phyloP scores from a whole-genome alignment of 2,113 vertebrate species.

The Anthoscopus minutus region DNA sequence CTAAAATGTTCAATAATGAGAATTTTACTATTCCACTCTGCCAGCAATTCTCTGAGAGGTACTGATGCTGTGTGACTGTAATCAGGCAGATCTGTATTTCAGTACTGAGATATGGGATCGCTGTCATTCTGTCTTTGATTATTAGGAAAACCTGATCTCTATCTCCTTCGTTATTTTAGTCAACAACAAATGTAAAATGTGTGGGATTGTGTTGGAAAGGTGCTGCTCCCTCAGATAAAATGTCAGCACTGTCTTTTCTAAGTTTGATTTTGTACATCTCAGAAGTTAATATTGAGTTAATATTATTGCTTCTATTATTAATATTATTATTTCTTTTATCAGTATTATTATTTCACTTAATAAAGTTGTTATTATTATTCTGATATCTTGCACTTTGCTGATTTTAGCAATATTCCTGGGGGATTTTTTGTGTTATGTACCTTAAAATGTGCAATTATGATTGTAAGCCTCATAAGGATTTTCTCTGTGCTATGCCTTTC shows the following conservation, averaged over 20 bases:
- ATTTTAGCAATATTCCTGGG: neutral
- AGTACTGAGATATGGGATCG: neutral
- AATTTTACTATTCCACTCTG: neutral
- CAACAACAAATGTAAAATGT: neutral
- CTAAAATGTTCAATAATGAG: neutral
- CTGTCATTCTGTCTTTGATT: neutral
- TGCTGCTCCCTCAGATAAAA: neutral
- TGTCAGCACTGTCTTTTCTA: rapidly evolving
- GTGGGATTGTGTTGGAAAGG: neutral
- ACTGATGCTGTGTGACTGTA: neutral
- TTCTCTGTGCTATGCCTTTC: neutral
- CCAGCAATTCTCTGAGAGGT: neutral
- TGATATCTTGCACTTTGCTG: neutral
- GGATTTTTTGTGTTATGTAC: neutral
- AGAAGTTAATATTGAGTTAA: neutral
- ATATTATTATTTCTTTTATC: neutral
- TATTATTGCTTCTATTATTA: neutral
- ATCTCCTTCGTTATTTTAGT: neutral
- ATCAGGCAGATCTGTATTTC: neutral
- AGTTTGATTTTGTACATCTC: neutral
- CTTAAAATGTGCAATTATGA: neutral
- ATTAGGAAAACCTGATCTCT: neutral
- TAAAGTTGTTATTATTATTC: neutral
- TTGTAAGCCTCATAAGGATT: neutral
- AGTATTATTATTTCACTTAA: neutral